phyloP scores from a whole-genome alignment of 2,888 invertebrate genomes.

The Eristalis pertinax region DNA sequence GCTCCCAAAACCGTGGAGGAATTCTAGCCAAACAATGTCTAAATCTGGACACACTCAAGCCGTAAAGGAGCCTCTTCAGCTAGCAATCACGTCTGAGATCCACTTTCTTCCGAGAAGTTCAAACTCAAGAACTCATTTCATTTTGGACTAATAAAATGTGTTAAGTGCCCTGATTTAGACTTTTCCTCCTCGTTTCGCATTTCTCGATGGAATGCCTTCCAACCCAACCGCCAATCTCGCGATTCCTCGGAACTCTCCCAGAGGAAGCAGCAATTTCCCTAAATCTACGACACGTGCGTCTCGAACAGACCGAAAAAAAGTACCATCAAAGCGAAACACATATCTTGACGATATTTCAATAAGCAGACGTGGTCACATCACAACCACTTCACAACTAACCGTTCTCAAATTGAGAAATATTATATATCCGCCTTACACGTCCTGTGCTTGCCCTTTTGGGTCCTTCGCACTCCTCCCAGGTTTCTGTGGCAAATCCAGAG shows the following conservation, averaged over 20 bases:
- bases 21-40: neutral
- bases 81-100: neutral
- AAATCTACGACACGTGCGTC: neutral
- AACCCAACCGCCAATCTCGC: neutral
- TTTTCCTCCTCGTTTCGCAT: neutral
- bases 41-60: neutral
- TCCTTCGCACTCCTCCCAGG: neutral
- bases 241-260: neutral
- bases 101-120: neutral
- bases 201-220: neutral
- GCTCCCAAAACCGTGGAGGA: neutral
- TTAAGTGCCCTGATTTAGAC: neutral
- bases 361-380: slow-evolving; percentile 2
- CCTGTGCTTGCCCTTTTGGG: slow-evolving; percentile 1
- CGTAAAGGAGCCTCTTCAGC: neutral
- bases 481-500: neutral
- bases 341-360: neutral
- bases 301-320: neutral
- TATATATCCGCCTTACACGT: neutral
- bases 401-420: slow-evolving; percentile 23
- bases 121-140: neutral
- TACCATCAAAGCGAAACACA: neutral
- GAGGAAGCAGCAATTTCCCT: neutral
- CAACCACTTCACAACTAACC: slow-evolving; percentile 3
- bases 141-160: neutral